Percentiles rank a stretch among this genome's conserved stretches.
Evolutionary conservation across 2,797 vertebrate genomes (phyloP).

Genomic region (Muscicapa comitata): DNA sequence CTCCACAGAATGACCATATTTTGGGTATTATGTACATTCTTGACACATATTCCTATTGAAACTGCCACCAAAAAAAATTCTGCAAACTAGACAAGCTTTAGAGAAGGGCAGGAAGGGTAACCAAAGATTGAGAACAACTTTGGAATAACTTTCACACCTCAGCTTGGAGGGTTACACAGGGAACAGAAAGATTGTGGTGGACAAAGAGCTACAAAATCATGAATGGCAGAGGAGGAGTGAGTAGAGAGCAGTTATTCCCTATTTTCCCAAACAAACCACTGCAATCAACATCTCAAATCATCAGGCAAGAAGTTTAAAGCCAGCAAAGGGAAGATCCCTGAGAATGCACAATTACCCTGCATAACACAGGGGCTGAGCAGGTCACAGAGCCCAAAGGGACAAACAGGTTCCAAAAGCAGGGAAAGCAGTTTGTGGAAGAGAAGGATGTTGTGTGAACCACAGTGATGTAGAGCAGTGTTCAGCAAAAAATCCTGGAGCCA

Average conservation of each 20-base stretch:
- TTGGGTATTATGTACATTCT: neutral
- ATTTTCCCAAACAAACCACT: neutral
- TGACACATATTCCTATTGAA: neutral
- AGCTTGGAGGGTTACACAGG: neutral
- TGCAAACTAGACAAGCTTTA: neutral
- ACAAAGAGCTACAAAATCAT: neutral
- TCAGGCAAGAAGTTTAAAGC: neutral
- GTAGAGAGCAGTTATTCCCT: neutral
- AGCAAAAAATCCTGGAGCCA: neutral
- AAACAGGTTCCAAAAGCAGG: neutral
- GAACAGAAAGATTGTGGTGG: neutral
- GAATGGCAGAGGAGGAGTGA: neutral
- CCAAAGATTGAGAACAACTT: neutral
- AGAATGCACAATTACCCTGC: neutral
- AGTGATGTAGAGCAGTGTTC: neutral
- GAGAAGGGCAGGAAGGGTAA: neutral
- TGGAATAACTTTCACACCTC: neutral
- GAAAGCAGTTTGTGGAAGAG: rapidly evolving
- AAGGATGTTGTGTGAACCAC: neutral
- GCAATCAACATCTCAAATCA: neutral
- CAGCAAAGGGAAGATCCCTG: neutral
- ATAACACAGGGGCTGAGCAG: neutral
- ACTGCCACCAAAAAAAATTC: neutral
- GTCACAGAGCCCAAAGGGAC: neutral
- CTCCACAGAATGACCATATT: neutral